Conservation (phyloP, 2,888 invertebrate species). For the Hypomecis punctinalis region DNA sequence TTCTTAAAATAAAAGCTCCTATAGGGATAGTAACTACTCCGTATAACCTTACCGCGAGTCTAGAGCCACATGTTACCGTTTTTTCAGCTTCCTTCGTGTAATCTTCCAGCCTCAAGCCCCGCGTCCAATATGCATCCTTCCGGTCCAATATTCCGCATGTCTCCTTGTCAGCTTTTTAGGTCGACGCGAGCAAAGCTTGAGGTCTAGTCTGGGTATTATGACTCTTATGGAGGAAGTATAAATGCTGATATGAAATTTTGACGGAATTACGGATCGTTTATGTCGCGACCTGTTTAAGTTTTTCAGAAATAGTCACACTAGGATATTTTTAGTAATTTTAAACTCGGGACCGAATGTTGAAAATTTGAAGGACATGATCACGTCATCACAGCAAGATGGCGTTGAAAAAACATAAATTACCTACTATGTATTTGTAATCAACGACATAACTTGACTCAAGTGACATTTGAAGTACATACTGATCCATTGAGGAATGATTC, state of each 20-base stretch:
- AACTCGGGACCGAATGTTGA: no score
- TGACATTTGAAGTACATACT: no score
- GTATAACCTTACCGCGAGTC: not conserved
- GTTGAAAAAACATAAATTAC: no score
- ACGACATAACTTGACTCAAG: no score
- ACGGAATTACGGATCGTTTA: not conserved
- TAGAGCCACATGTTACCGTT: slow-evolving; percentile 26
- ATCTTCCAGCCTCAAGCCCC: slow-evolving; percentile 10
- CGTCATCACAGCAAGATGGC: no score
- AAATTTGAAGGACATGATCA: no score
- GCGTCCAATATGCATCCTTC: slow-evolving; percentile 27
- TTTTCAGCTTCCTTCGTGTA: slow-evolving; percentile 25
- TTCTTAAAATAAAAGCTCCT: no score
- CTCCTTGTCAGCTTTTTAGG: slow-evolving; percentile 33
- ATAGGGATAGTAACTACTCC: not conserved
- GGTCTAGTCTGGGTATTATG: slow-evolving; percentile 13
- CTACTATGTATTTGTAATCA: no score
- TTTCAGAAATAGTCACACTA: no score
- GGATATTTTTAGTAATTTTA: no score
- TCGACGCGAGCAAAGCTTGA: slow-evolving; percentile 26
- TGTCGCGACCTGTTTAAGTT: not conserved
- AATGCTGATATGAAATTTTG: slow-evolving; percentile 1
- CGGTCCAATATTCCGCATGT: slow-evolving; percentile 33
- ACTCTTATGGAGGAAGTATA: not conserved
- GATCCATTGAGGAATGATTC: no score